These are phyloP conservation scores for Rallus crepitans DNA, from an alignment of 2,797 vertebrate species.

Conservation along the genomic window DNA sequence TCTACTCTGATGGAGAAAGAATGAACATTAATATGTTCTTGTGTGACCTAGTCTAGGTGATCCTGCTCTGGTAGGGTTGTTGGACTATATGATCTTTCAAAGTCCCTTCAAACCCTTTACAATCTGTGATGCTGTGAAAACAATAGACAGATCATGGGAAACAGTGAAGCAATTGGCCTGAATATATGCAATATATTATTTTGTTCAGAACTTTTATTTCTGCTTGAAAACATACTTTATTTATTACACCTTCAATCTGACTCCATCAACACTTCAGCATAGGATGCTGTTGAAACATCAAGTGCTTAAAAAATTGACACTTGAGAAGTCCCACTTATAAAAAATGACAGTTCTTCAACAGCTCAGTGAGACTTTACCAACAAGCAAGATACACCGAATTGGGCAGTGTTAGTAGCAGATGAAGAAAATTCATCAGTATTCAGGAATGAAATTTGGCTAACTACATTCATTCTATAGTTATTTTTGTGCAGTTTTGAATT, in stretches of 20 bases:
- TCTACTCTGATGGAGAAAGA: background rate
- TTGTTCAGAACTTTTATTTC: background rate
- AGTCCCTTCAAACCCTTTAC: no score
- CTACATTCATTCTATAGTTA: background rate
- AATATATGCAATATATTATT: background rate
- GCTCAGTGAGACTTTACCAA: background rate
- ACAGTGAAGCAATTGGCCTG: background rate
- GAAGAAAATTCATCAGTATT: background rate
- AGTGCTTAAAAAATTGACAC: background rate
- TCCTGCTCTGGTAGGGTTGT: no score
- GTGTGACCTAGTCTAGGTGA: no score
- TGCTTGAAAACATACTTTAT: background rate
- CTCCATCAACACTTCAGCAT: background rate
- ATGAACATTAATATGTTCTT: no score
- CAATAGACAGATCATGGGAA: background rate
- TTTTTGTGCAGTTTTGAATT: background rate
- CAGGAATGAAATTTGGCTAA: background rate
- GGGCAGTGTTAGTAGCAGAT: background rate
- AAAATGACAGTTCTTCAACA: background rate
- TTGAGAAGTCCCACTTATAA: background rate
- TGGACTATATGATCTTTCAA: no score
- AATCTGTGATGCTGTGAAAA: background rate
- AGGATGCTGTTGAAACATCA: background rate
- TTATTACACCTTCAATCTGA: background rate
- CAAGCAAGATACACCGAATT: background rate